These are phyloP conservation scores for Chiloscyllium punctatum DNA, from an alignment of 2,797 vertebrate species.

Conservation along the genomic window DNA sequence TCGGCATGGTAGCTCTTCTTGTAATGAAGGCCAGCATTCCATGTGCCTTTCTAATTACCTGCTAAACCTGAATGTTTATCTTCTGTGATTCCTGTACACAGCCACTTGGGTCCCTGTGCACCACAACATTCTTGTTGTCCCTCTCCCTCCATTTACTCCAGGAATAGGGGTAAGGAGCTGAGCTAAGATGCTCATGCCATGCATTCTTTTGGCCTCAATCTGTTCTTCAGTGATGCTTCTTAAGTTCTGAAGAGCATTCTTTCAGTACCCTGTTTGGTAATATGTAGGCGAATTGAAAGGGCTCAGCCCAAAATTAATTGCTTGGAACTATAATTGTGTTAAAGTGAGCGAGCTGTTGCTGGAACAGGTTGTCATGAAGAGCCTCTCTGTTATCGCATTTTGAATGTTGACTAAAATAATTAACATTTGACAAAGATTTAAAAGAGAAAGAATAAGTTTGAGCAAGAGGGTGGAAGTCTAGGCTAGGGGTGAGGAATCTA, in stretches of 20 bases:
- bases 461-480: neutral
- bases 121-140: neutral
- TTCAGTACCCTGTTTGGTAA: neutral
- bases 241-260: neutral
- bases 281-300: neutral
- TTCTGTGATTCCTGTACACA: too few species aligned
- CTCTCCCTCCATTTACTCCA: neutral
- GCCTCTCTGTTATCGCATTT: neutral
- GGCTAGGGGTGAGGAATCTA: too few species aligned
- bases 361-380: neutral
- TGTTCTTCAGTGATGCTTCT: neutral
- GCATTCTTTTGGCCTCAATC: neutral
- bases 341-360: neutral
- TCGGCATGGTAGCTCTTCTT: neutral
- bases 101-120: neutral
- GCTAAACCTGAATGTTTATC: neutral
- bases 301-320: neutral
- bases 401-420: neutral
- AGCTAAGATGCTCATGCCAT: neutral
- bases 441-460: neutral
- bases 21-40: too few species aligned
- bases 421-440: neutral
- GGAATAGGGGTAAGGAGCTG: neutral
- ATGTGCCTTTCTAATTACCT: neutral
- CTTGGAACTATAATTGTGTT: neutral